Percentiles rank a stretch among this genome's conserved stretches.
These are phyloP conservation scores for Papilio demoleus DNA, from an alignment of 2,888 invertebrate genomes.

Conservation along the genomic window DNA sequence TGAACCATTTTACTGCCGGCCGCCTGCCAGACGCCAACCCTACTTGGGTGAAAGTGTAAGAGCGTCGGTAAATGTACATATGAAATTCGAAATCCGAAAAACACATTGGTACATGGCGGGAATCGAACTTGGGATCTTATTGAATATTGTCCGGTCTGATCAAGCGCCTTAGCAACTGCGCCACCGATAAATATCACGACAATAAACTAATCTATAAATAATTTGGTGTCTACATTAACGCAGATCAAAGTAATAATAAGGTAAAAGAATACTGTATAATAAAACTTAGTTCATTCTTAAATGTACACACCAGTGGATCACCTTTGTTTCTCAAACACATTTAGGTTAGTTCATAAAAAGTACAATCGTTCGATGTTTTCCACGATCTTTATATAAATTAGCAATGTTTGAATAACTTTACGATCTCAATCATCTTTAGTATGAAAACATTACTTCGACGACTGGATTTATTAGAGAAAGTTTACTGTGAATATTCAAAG, in stretches of 20 bases:
- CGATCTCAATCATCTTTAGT: not conserved
- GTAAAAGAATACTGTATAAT: not conserved
- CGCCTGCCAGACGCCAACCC: no score
- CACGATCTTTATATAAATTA: constrained; percentile 16
- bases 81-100: no score
- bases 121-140: no score
- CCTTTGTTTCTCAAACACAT: constrained; percentile 1
- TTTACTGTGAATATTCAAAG: not conserved
- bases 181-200: no score
- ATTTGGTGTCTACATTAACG: no score
- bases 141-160: no score
- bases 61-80: no score
- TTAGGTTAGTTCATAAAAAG: constrained; percentile 5
- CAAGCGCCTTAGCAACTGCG: no score
- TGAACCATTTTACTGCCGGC: no score
- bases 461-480: not conserved
- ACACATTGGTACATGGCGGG: no score
- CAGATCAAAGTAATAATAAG: not conserved
- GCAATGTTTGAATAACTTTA: constrained; percentile 28
- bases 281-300: not conserved
- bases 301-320: not conserved
- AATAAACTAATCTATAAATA: no score
- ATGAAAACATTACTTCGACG: constrained; percentile 9
- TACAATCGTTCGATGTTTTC: not conserved
- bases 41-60: no score